A percentile compares a stretch with the other conserved stretches of the same genome.
phyloP scores from a whole-genome alignment of 2,113 vertebrate species.

The Oplegnathus fasciatus region DNA sequence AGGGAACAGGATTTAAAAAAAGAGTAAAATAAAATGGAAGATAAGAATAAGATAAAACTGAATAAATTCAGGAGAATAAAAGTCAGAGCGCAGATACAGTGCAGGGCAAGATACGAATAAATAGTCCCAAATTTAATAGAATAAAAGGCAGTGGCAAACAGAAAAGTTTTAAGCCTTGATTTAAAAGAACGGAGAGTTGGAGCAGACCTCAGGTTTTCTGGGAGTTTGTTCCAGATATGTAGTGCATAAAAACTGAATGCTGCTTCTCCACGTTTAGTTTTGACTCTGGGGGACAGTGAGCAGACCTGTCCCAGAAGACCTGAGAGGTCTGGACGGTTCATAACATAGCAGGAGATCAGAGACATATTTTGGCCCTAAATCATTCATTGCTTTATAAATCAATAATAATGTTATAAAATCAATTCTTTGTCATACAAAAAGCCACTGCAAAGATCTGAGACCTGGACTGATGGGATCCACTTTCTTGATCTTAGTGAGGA shows the following conservation, averaged over 20 bases:
- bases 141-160: conserved; percentile 56
- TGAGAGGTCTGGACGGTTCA: conserved; percentile 42
- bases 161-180: conserved; percentile 47
- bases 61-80: conserved; percentile 47
- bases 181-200: conserved; percentile 59
- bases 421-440: conserved; percentile 46
- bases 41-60: conserved; percentile 39
- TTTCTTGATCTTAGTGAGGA: conserved; percentile 69
- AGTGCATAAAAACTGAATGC: neutral
- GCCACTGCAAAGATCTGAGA: conserved; percentile 72
- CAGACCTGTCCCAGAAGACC: conserved; percentile 65
- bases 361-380: conserved; percentile 32
- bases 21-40: conserved; percentile 26
- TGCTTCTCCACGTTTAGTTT: neutral
- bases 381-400: conserved; percentile 48
- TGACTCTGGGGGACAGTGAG: neutral
- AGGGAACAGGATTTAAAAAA: conserved; percentile 30
- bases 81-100: conserved; percentile 30
- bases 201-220: conserved; percentile 69
- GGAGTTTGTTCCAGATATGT: conserved; percentile 40
- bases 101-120: conserved; percentile 43
- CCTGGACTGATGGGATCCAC: conserved; percentile 75
- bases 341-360: conserved; percentile 58
- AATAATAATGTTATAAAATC: conserved; percentile 31
- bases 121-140: conserved; percentile 38